phyloP scores from a whole-genome alignment of 2,888 invertebrate genomes.

The Hypsopygia costalis region DNA sequence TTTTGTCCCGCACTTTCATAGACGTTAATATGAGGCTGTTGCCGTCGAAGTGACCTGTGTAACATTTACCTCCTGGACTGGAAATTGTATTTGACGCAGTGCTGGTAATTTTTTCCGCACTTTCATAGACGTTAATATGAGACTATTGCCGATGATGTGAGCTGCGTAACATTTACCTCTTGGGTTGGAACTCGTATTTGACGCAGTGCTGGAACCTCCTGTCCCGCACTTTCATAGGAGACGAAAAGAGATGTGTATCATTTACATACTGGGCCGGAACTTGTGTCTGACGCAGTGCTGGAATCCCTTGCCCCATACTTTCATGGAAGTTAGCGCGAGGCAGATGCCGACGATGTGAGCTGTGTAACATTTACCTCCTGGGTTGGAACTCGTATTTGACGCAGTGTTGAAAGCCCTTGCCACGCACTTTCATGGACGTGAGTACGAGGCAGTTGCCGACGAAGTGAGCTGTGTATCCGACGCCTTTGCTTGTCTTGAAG shows the following conservation, averaged over 20 bases:
- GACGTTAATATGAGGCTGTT: constrained; percentile 99
- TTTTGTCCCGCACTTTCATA: constrained; percentile 99
- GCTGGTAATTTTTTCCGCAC: constrained; percentile 99
- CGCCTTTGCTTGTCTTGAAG: constrained; percentile 99
- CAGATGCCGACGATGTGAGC: constrained; percentile 99
- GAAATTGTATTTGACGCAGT: constrained; percentile 99
- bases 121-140: constrained; percentile 99
- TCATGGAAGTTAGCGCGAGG: constrained; percentile 99
- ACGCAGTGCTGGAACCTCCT: constrained; percentile 99
- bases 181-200: constrained; percentile 99
- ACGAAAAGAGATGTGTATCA: no score
- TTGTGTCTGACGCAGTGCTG: constrained; percentile 99
- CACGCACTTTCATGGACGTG: constrained; percentile 99
- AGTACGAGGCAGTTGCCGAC: constrained; percentile 99
- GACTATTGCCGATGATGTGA: constrained; percentile 99
- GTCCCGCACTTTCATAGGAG: constrained; percentile 98
- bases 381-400: constrained; percentile 99
- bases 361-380: constrained; percentile 89
- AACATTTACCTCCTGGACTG: constrained; percentile 91
- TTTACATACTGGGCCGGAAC: constrained; percentile 94
- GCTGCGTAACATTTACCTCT: constrained; percentile 92
- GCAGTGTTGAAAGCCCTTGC: constrained; percentile 99
- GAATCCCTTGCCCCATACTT: constrained; percentile 98
- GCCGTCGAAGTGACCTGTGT: constrained; percentile 99
- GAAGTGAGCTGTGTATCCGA: constrained; percentile 99